Base-by-base conservation (phyloP, 2,888 invertebrate genomes). In the Embidobia sp. region DNA sequence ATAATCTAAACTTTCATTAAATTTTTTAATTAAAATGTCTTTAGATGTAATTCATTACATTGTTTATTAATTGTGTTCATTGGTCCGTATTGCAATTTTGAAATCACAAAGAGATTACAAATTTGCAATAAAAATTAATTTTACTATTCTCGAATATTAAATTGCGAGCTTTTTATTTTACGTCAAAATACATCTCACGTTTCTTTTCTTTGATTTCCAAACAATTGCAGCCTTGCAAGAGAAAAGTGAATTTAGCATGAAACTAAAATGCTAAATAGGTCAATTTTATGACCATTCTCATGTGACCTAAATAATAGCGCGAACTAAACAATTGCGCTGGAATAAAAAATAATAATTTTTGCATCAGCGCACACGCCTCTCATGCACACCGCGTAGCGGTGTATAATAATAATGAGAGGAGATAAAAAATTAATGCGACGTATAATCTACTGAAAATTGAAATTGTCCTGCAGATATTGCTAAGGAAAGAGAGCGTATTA, bases 401-500 rank as follows among this genome's bases (percentile, higher is more conserved):
- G 10, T 31, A 44, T 22, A 44, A 46, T 44, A 37, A 33, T 35
- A 51, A 49, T 61, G 31, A 8, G 10, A 16, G 35, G 49, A 4
- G 15, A 63, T 59, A 48, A 35, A 26, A 35, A 48, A 61, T 37
- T 46, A n/a, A 29, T 13, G 37, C n/a, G 6, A 46, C 11, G 5
- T 15, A 26, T 27, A 51, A 33, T 51, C 42, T 42, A 26, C 7
- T 66, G 27, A 55, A 49, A 51, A 64, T 64, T 51, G 42, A 66
- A 42, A 48, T 44, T 78, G 78, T 79, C 27, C 37, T 66, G 51
- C 80, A 89, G 89, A 87, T 84, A 80, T 78, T 88, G 66, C 88
- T 88, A 31, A 85, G 84, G 53, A 86, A 84, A 81, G 84, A 87
- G 63, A 89, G 86, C 80, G 74, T 88, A 79, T 76, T 84, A 78